Percentiles rank a stretch among this genome's conserved stretches.
Evolutionary conservation across 1,140 invertebrate species (phyloP).

Genomic region (Steinernema feltiae): DNA sequence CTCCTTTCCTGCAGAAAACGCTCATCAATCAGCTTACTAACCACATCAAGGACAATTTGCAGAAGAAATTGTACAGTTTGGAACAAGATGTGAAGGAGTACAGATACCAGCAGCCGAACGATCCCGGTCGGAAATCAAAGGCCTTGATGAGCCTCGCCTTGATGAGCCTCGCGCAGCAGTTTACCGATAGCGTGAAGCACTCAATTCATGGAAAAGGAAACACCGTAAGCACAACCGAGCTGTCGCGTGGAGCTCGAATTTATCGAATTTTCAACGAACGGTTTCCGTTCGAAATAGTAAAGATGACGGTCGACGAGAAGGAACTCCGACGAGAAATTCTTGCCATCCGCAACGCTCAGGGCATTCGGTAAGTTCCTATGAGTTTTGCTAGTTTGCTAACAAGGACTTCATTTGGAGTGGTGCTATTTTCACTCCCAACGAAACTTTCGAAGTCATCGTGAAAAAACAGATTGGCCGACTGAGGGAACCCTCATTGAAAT

Average conservation of each 20-base stretch:
- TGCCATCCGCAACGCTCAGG: constrained; percentile 97
- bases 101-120: constrained; percentile 94
- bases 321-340: constrained; percentile 93
- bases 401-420: constrained; percentile 66
- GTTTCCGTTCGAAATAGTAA: constrained; percentile 99
- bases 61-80: constrained; percentile 85
- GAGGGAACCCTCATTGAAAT: constrained; percentile 93
- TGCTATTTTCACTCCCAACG: constrained; percentile 97
- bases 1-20: constrained; percentile 89
- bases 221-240: constrained; percentile 88
- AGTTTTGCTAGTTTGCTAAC: no score
- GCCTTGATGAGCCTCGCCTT: no score
- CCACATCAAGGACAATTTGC: constrained; percentile 94
- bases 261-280: constrained; percentile 96
- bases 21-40: constrained; percentile 98
- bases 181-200: constrained; percentile 94
- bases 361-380: constrained; percentile 65
- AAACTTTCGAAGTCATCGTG: constrained; percentile 99
- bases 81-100: constrained; percentile 99
- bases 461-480: constrained; percentile 94
- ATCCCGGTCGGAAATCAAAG: constrained; percentile 96
- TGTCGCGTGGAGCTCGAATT: constrained; percentile 97
- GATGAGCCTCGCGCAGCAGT: constrained; percentile 96
- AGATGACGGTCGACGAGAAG: constrained; percentile 97
- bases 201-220: constrained; percentile 83